Evolutionary conservation across 2,888 invertebrate species (phyloP), one percentile per base, ranked within the genome.

Genomic region (Holacanthella duospinosa): DNA sequence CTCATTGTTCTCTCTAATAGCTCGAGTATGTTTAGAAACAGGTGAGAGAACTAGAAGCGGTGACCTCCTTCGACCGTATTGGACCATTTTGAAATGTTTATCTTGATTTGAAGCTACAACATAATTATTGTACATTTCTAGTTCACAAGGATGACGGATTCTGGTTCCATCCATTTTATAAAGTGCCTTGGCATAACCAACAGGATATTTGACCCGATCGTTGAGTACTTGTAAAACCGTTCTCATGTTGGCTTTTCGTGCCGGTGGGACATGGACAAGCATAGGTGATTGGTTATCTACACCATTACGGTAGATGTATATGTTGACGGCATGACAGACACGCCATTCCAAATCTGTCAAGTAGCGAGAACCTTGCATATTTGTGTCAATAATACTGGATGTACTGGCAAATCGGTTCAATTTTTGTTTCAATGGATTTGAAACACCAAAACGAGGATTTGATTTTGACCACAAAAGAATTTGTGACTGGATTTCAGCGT

Each of bases 81-180:
- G 64, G 9, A 68, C 70, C 62, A 68, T 68, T 24, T 58, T 58
- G 36, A 58, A 36, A 19, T 58, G 43, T 24, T 36, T 58, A 19
- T 58, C 58, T 44, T 69, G 68, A 63, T 70, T 73, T 2, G 71
- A 68, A 6, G 71, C 70, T 0, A 73, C 70, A 0, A 73, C 71
- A 43, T 73, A 73, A 61, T 71, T 71, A 29, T 68, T 69, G 56
- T 73, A 36, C 69, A 71, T 69, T 65, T 71, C 70, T 56, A 73
- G 55, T 43, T 73, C 71, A 59, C 70, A 69, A 0, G 73, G 73
- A 62, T 69, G 68, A 19, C 65, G 65, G 9, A 73, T 62, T 48
- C 64, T 66, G 28, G 64, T 68, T 24, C 73, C 73, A 48, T 73
- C 71, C 73, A 73, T 71, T 59, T 66, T 66, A 60, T 66, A 73